Evolutionary conservation across 2,113 vertebrate species (phyloP), one percentile per base, ranked within the genome.

Genomic region (Hyla sarda): DNA sequence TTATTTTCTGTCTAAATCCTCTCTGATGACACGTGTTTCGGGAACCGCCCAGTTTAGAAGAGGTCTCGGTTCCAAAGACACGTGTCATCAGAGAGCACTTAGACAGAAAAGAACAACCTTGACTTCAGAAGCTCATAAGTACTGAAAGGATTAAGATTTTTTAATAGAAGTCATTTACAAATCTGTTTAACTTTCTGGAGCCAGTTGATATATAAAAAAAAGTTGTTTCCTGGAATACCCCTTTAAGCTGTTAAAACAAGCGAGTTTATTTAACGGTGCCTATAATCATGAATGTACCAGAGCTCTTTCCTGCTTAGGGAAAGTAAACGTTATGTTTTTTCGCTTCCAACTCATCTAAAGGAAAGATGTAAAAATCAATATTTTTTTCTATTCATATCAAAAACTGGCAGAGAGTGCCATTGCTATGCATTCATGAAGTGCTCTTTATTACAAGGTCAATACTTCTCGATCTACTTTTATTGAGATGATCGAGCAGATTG

Each of bases 301-400:
- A 47, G 56, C n/a, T 45, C 56, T 65, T 45, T 21, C 78, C 56
- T 47, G 58, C 65, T 81, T 81, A 65, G 6, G 41, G 32, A 81
- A 65, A 25, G 78, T 65, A 81, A 72, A 83, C 73, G 82, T 83
- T 82, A 56, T 82, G 11, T 47, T 81, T 73, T 56, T 37, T 13
- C 23, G 4, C 41, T 41, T 32, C 11, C 10, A 73, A 56, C 82
- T 65, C 72, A 65, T 84, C 71, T 74, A n/a, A 47, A 28, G 62
- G 37, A 28, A 74, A 73, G 74, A 84, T 76, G 52, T 32, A 65
- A 50, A 84, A 84, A 84, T 84, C 83, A 62, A 84, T 84, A 84
- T 83, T 83, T 75, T 37, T 76, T 76, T 76, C 48, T 34, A 60
- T 84, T 76, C 56, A 47, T 76, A n/a, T 76, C 56, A 84, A 65